These are phyloP conservation scores for Pachydiplax longipennis DNA, from an alignment of 2,888 invertebrate genomes.

Conservation along the genomic window DNA sequence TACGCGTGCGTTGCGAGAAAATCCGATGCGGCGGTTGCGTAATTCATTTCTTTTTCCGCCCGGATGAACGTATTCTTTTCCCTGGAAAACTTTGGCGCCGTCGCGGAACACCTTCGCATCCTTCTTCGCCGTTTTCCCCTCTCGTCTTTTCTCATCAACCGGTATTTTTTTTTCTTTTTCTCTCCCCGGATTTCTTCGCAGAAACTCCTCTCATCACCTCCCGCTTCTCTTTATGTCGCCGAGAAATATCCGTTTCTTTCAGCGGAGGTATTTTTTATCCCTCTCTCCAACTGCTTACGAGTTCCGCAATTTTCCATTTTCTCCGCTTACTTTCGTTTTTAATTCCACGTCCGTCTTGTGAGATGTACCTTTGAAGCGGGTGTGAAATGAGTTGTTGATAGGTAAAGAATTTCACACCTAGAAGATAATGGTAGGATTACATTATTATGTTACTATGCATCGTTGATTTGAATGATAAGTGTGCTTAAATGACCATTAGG, in stretches of 20 bases:
- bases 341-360: not conserved
- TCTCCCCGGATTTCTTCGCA: not conserved
- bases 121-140: not conserved
- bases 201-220: not conserved
- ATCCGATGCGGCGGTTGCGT: not conserved
- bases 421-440: too few species aligned
- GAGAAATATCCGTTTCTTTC: constrained; percentile 6
- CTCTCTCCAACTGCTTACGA: not conserved
- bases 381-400: too few species aligned
- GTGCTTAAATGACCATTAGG: too few species aligned
- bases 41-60: not conserved
- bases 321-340: not conserved
- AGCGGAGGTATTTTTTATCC: not conserved
- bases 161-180: not conserved
- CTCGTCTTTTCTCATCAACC: not conserved
- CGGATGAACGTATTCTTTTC: not conserved
- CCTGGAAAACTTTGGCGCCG: not conserved
- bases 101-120: not conserved
- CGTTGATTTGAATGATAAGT: too few species aligned
- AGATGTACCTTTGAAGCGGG: too few species aligned
- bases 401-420: too few species aligned
- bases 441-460: too few species aligned
- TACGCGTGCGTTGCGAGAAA: not conserved
- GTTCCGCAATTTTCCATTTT: not conserved
- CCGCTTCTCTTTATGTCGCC: not conserved